Evolutionary conservation across 2,797 vertebrate genomes (phyloP), one percentile per base, ranked within the genome.

Genomic region (Xiphophorus birchmanni): DNA sequence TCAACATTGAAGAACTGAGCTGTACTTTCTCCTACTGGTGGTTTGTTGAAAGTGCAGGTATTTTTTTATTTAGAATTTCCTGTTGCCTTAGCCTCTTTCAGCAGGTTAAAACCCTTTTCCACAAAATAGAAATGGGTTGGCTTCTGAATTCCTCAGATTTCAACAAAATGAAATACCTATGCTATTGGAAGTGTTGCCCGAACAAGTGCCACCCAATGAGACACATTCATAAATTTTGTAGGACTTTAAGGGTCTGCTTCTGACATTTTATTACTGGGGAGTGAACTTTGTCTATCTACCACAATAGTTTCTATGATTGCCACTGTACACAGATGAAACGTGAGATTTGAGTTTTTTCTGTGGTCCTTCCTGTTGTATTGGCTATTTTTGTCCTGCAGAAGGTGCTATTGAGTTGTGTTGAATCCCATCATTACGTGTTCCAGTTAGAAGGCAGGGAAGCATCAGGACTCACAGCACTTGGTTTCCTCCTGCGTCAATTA

Each of bases 1-100:
- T 18, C 7, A 2, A 17, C 15, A 29, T 21, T 18, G 3, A 10
- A 74, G 29, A 73, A 54, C 26, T 17, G 56, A 44, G 18, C 60
- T 80, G 2, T 40, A 69, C 2, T 45, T 87, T 54, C 87, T 88
- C 73, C 89, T 91, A 4, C n/a, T 91, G 91, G 82, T 81, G 72
- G 74, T 2, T 50, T 13, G 32, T 44, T 58, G 42, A 3, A 32
- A 75, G 75, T 87, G 52, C 89, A 88, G 1, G 21, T n/a, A n/a
- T 13, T 6, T 10, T 29, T 26, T 60, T 29, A 29, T 60, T 29
- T 60, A 1, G 12, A 60, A 29, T 60, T 29, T 29, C 9, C 54
- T 56, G 26, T 26, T 56, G 9, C 54, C 23, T n/a, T 56, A 2
- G 9, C 9, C 23, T n/a, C 26, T n/a, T 56, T 56, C 54, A 56